phyloP scores from a whole-genome alignment of 2,113 vertebrate genomes.

The Serilophus lunatus region DNA sequence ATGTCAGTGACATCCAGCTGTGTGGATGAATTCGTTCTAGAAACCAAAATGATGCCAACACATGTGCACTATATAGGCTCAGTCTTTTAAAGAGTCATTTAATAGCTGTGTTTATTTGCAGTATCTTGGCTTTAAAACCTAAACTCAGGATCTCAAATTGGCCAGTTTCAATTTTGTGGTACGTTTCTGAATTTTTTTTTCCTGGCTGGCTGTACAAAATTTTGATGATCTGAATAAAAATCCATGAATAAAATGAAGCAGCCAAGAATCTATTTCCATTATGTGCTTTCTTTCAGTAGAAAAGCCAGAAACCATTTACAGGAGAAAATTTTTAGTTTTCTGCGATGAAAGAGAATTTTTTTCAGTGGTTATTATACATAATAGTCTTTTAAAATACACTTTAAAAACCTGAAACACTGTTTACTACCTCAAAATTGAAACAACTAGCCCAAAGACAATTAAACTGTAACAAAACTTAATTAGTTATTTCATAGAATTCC shows the following conservation, averaged over 20 bases:
- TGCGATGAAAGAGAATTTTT: not conserved
- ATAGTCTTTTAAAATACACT: not conserved
- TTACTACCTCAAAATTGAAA: not conserved
- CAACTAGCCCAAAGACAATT: not conserved
- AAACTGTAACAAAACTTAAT: not conserved
- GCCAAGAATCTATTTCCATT: not conserved
- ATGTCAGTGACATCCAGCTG: not conserved
- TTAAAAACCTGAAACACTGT: not conserved
- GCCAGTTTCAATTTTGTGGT: not conserved
- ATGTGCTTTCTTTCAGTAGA: not conserved
- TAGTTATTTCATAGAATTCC: not conserved
- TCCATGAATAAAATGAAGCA: not conserved
- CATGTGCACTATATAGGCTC: fast-evolving
- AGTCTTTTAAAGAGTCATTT: not conserved
- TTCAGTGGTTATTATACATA: not conserved
- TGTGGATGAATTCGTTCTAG: not conserved
- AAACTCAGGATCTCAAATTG: not conserved
- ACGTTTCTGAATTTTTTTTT: not conserved
- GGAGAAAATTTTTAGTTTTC: not conserved
- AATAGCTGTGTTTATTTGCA: not conserved
- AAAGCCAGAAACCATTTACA: not conserved
- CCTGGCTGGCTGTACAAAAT: not conserved
- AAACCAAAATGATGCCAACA: not conserved
- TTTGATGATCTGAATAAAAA: not conserved
- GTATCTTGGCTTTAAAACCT: not conserved